phyloP scores from a whole-genome alignment of 2,113 vertebrate genomes.

The Andinoacara biseriatus region DNA sequence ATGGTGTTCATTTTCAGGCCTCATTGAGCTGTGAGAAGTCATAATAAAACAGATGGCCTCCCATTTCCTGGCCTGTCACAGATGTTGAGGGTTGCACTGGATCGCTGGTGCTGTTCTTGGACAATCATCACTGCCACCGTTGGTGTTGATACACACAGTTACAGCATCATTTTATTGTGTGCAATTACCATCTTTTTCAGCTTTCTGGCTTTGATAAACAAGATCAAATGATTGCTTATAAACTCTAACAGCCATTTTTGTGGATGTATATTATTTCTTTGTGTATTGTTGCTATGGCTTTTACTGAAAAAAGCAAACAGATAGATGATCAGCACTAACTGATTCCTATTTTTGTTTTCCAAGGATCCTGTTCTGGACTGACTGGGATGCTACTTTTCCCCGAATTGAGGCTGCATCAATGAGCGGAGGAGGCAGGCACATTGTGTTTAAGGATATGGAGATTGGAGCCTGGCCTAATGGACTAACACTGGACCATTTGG shows the following conservation, averaged over 20 bases:
- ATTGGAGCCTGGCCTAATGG: constrained; percentile 98
- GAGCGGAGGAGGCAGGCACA: constrained; percentile 92
- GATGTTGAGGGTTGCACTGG: constrained; percentile 58
- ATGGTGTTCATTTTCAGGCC: constrained; percentile 70
- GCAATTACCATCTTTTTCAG: constrained; percentile 8
- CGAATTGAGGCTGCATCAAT: constrained; percentile 97
- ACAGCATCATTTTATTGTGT: constrained; percentile 2
- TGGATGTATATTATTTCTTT: background rate
- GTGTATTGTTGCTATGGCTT: background rate
- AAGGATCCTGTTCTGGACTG: constrained; percentile 99
- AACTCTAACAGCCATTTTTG: background rate
- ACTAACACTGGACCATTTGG: constrained; percentile 96
- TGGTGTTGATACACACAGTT: constrained; percentile 25
- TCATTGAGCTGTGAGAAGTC: constrained; percentile 71
- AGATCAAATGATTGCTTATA: background rate
- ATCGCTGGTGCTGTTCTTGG: constrained; percentile 52
- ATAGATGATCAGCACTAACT: background rate
- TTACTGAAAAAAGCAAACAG: background rate
- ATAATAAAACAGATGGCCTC: constrained; percentile 74
- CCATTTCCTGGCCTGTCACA: constrained; percentile 54
- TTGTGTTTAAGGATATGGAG: constrained; percentile 98
- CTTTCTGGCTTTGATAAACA: constrained; percentile 13
- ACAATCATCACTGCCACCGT: constrained; percentile 20
- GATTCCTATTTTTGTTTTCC: constrained; percentile 9
- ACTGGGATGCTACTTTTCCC: constrained; percentile 98